Conservation (phyloP, 2,797 vertebrate genomes). For the Argya squamiceps region DNA sequence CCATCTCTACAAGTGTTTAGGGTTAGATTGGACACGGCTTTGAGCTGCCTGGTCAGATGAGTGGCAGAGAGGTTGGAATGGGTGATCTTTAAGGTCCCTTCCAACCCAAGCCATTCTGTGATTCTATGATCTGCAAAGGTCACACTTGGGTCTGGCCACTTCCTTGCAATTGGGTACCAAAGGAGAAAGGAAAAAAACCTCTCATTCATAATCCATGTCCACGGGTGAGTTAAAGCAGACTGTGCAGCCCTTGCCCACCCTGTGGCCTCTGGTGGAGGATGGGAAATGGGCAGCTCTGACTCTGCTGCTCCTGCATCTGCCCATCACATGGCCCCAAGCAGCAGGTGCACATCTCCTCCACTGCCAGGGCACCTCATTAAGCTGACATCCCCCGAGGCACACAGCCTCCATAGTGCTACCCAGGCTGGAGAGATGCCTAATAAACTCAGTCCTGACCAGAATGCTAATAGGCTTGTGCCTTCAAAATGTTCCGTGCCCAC, state of each 20-base stretch:
- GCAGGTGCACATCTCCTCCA: constrained; percentile 10
- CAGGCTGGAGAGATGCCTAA: constrained; percentile 13
- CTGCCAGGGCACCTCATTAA: constrained; percentile 24
- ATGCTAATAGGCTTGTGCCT: constrained; percentile 18
- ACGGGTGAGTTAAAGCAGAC: not conserved
- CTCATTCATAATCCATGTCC: not conserved
- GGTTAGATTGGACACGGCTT: not conserved
- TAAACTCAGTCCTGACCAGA: constrained; percentile 22
- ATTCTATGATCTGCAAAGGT: not conserved
- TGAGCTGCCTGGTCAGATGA: not conserved
- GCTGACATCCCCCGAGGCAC: not conserved
- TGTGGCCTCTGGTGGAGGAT: not conserved
- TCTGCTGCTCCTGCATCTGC: not conserved
- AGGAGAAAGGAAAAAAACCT: not conserved
- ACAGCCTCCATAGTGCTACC: not conserved
- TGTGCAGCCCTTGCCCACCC: not conserved
- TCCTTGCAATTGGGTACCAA: not conserved
- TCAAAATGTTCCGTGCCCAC: not conserved
- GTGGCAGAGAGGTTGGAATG: not conserved
- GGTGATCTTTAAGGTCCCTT: not conserved
- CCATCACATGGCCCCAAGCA: not conserved
- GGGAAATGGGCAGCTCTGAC: not conserved
- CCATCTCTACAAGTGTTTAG: not conserved
- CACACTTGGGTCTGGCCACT: not conserved
- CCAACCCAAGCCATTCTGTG: not conserved